Base-by-base conservation (phyloP, 2,797 vertebrate genomes). In the Argya squamiceps region DNA sequence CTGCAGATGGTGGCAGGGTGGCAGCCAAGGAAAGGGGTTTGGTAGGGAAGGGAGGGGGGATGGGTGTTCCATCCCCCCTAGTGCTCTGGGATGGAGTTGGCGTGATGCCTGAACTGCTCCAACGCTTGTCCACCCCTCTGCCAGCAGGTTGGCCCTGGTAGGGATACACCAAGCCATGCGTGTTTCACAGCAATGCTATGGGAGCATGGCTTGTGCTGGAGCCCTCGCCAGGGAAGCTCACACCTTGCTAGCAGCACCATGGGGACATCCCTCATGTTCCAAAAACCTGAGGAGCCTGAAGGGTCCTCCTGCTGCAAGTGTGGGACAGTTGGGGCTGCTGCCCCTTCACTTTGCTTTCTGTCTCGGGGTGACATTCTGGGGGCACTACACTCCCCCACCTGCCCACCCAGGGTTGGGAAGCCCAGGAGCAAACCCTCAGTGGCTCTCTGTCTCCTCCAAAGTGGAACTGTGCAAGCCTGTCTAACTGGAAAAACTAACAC, bases 71-170 rank as follows among this genome's bases (percentile, higher is more conserved):
- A 34, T 60, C 29, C 23, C 27, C 46, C 20, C 26, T 26, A 14
- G 9, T 77, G 30, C 19, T 63, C 43, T 43, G 50, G 27, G 36
- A 24, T 52, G 59, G 46, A 50, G 20, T 41, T 39, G 43, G 11
- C 18, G 18, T 32, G 36, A 46, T 49, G 62, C 32, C 52, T 47
- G 43, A 43, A 24, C 37, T 30, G 49, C 27, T 79, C 12, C 0
- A 2, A 32, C 0, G 0, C 24, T 74, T 1, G 1, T 62, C 36
- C 0, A 0, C 60, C 46, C 46, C 59, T 56, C 52, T 46, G 71
- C 62, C 52, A 37, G 49, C 36, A 18, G 56, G 26, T 32, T 46
- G 84, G 39, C 53, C 37, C 55, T 11, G 41, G 19, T 22, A 15
- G 49, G 53, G 39, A 18, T 4, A 1, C 16, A 13, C 32, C 80